phyloP scores from a whole-genome alignment of 2,797 vertebrate species.

The Buceros bicornis region DNA sequence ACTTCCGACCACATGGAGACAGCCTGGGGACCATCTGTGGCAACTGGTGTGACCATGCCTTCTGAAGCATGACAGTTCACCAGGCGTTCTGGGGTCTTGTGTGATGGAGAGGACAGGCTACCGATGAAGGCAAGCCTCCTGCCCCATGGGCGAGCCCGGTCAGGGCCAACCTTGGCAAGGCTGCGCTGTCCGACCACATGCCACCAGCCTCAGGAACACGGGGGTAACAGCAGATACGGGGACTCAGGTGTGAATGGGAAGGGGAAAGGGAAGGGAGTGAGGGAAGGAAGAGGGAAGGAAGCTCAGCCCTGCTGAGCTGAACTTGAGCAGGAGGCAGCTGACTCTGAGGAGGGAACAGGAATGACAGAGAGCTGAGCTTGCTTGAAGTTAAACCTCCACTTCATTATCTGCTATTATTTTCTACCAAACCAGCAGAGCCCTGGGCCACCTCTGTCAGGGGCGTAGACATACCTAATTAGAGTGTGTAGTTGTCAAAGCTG shows the following conservation, averaged over 20 bases:
- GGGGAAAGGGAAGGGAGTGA: not conserved
- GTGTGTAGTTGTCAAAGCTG: not conserved
- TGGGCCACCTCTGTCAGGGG: not conserved
- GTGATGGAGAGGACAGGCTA: not conserved
- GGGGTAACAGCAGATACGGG: not conserved
- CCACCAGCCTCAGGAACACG: not conserved
- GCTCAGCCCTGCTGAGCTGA: not conserved
- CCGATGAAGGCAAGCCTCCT: not conserved
- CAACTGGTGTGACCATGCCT: not conserved
- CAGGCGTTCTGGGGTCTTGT: fast-evolving
- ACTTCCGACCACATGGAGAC: not conserved
- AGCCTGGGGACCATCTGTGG: not conserved
- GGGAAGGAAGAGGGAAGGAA: not conserved
- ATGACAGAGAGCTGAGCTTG: not conserved
- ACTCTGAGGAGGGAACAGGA: not conserved
- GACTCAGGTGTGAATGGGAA: not conserved
- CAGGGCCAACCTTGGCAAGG: not conserved
- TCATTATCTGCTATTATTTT: not conserved
- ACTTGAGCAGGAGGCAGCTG: not conserved
- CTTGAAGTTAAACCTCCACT: not conserved
- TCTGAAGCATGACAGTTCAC: not conserved
- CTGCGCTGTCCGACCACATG: not conserved
- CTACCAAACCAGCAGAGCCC: not conserved
- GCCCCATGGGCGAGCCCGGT: fast-evolving
- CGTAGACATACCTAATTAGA: not conserved